A percentile compares a stretch with the other conserved stretches of the same genome.
Conservation (phyloP, 2,113 vertebrate species). For the Amphiprion ocellaris region DNA sequence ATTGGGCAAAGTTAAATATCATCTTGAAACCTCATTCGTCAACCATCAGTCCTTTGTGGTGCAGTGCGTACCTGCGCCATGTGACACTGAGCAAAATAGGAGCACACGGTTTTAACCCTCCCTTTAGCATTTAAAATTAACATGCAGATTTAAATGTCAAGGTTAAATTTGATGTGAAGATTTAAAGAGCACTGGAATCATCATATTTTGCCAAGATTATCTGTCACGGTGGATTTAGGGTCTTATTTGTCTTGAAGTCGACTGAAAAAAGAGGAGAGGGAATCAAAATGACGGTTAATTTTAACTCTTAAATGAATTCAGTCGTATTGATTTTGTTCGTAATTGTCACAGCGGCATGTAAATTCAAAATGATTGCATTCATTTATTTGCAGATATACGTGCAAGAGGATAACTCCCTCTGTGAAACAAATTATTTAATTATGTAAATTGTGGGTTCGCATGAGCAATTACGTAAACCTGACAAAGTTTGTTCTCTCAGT, state of each 20-base stretch:
- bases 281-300: constrained; percentile 40
- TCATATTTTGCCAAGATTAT: constrained; percentile 50
- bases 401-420: constrained; percentile 13
- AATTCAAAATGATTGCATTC: constrained; percentile 34
- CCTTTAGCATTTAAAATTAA: constrained; percentile 46
- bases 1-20: constrained; percentile 27
- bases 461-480: background rate
- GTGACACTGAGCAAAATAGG: constrained; percentile 21
- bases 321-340: constrained; percentile 22
- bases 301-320: constrained; percentile 48
- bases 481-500: background rate
- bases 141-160: constrained; percentile 56
- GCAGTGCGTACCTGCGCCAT: constrained; percentile 6
- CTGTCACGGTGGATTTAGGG: constrained; percentile 50
- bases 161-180: constrained; percentile 54
- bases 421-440: constrained; percentile 26
- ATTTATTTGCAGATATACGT: constrained; percentile 38
- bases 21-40: constrained; percentile 12
- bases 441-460: constrained; percentile 10
- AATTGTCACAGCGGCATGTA: constrained; percentile 44
- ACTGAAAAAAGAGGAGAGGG: constrained; percentile 3
- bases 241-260: constrained; percentile 35
- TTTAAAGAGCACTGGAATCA: constrained; percentile 36
- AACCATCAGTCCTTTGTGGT: constrained; percentile 15
- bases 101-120: constrained; percentile 15